These are phyloP conservation scores for Takifugu bimaculatus DNA, from an alignment of 2,113 vertebrate genomes.

Conservation along the genomic window DNA sequence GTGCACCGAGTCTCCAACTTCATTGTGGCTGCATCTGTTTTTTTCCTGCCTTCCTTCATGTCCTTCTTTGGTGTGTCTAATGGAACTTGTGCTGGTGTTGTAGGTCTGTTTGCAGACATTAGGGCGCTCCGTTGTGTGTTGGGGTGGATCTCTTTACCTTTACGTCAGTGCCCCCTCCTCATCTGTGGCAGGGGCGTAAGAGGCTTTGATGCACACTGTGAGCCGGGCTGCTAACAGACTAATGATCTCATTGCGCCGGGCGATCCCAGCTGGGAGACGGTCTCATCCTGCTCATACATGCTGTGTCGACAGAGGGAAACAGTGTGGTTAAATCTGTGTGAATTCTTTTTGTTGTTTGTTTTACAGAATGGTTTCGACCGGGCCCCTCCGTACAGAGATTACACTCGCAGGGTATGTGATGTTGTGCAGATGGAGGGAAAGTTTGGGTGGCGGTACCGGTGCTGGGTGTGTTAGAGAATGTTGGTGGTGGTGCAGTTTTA, in stretches of 20 bases:
- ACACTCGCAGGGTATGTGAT: conserved; percentile 67
- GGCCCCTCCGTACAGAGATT: conserved; percentile 66
- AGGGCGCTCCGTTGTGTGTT: conserved; percentile 38
- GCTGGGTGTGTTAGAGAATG: conserved; percentile 6
- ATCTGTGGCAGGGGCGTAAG: conserved; percentile 25
- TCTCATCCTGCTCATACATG: conserved; percentile 28
- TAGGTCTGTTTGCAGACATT: conserved; percentile 39
- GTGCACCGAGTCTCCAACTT: background rate
- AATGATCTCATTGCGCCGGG: conserved; percentile 38
- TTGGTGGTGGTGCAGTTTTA: background rate
- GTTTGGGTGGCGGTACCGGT: conserved; percentile 25
- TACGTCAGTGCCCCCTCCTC: conserved; percentile 3
- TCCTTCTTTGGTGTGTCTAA: background rate
- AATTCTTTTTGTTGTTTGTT: conserved; percentile 42
- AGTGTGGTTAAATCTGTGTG: conserved; percentile 28
- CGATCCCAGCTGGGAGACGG: conserved; percentile 29
- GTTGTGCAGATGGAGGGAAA: conserved; percentile 14
- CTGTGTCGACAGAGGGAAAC: conserved; percentile 15
- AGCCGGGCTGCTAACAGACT: conserved; percentile 52
- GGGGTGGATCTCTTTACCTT: conserved; percentile 54
- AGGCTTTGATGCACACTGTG: conserved; percentile 60
- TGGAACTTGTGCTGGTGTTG: conserved; percentile 46
- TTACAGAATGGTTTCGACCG: conserved; percentile 56
- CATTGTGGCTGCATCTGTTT: conserved; percentile 5
- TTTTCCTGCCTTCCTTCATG: background rate